Conservation (phyloP, 2,113 vertebrate species). For the Heloderma charlesbogerti region DNA sequence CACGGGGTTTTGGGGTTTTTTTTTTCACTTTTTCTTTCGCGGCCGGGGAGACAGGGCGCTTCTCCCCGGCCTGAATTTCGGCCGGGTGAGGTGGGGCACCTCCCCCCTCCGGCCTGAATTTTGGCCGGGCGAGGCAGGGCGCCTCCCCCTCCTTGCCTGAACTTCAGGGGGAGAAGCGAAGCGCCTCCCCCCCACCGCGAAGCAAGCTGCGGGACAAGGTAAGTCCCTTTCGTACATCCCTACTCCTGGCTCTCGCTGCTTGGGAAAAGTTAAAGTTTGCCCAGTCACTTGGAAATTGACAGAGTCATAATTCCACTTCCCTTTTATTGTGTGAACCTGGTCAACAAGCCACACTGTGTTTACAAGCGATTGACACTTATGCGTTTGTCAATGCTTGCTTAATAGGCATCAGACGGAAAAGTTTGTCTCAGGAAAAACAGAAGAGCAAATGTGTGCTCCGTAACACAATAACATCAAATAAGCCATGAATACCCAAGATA, state of each 20-base stretch:
- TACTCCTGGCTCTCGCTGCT: neutral
- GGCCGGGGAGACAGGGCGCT: too few species aligned
- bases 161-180: too few species aligned
- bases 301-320: neutral
- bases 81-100: too few species aligned
- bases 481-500: neutral
- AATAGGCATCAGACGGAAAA: neutral
- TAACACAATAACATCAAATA: neutral
- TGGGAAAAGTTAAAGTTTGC: neutral
- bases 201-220: too few species aligned
- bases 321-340: neutral
- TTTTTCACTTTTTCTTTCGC: too few species aligned
- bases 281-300: neutral
- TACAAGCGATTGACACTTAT: neutral
- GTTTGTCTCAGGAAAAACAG: constrained; percentile 5
- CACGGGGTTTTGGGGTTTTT: too few species aligned
- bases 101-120: too few species aligned
- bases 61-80: too few species aligned
- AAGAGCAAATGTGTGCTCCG: neutral
- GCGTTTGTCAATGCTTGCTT: neutral
- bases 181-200: too few species aligned
- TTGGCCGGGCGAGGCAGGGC: too few species aligned
- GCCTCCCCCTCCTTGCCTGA: too few species aligned
- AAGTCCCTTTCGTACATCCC: too few species aligned
- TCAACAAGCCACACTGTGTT: neutral